These are phyloP conservation scores for Flexamia atlantica DNA, from an alignment of 2,888 invertebrate genomes.

Conservation along the genomic window DNA sequence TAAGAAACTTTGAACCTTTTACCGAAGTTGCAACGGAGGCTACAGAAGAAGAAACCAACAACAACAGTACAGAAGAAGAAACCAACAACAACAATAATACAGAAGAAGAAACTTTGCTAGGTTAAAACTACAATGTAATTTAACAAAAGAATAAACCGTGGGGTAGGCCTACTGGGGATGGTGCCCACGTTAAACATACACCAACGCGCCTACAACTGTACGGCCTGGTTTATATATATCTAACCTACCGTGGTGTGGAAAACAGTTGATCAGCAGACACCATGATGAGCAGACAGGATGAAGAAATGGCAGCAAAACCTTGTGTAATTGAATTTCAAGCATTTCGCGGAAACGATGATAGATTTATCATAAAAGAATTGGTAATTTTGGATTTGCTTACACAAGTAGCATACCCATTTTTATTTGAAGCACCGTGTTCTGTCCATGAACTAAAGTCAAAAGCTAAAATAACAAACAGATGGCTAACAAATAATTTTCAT, in stretches of 20 bases:
- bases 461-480: not conserved
- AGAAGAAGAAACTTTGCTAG: not conserved
- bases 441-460: not conserved
- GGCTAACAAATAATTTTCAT: not conserved
- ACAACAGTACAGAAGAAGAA: not conserved
- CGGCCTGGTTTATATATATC: constrained; percentile 11
- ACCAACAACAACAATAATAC: not conserved
- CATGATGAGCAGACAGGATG: not conserved
- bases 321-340: not conserved
- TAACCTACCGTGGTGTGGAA: not conserved
- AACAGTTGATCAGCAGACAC: not conserved
- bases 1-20: not conserved
- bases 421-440: not conserved
- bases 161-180: constrained; percentile 34
- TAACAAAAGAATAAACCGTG: not conserved
- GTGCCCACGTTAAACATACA: constrained; percentile 17
- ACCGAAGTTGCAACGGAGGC: not conserved
- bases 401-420: not conserved
- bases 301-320: not conserved
- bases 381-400: not conserved
- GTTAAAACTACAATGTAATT: not conserved
- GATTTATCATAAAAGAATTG: not conserved
- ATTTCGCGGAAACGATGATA: not conserved
- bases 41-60: not conserved
- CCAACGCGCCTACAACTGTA: constrained; percentile 22